Base-by-base conservation (phyloP, 2,113 vertebrate species). In the Oreochromis niloticus region DNA sequence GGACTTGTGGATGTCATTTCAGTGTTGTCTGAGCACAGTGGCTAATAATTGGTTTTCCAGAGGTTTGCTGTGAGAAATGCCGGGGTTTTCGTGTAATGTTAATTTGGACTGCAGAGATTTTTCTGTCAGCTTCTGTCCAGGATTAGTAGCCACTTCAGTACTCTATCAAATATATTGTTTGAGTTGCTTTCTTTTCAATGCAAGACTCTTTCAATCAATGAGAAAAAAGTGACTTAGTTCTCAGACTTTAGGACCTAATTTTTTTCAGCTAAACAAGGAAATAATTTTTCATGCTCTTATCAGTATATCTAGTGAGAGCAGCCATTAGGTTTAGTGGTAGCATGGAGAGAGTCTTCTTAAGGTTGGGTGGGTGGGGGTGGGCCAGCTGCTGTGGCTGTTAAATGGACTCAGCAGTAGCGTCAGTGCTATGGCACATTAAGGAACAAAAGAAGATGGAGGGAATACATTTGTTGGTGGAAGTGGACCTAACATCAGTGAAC, bases 351-450 rank as follows among this genome's bases (percentile, higher is more conserved):
- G 63, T 79, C 24, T 10, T n/a, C 34, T 30, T 66, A 79, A 80
- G 80, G 52, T 43, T 30, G 54, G 61, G 78, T 43, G 85, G 63
- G 81, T 66, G 80, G 52, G 48, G 73, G 32, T 14, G 24, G 30
- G 82, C 63, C 94, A 94, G 95, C 95, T 95, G 93, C 93, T 91
- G 85, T 13, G 46, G 43, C 71, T 89, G 85, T 90, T 96, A 96
- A 96, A 94, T 94, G 95, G 95, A 94, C 94, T 95, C 95, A 94
- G 86, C 87, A 88, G 90, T 87, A 80, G 81, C 27, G 75, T 79
- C 68, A 19, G 91, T 56, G 85, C 13, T 36, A 52, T 48, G 43
- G 88, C 93, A 93, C 90, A 80, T 48, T 55, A 4, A 84, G 81
- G 91, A 83, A 95, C 93, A 95, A 95, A 95, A 87, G 93, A 80